phyloP scores from a whole-genome alignment of 2,888 invertebrate genomes.

The Zelleria hepariella region DNA sequence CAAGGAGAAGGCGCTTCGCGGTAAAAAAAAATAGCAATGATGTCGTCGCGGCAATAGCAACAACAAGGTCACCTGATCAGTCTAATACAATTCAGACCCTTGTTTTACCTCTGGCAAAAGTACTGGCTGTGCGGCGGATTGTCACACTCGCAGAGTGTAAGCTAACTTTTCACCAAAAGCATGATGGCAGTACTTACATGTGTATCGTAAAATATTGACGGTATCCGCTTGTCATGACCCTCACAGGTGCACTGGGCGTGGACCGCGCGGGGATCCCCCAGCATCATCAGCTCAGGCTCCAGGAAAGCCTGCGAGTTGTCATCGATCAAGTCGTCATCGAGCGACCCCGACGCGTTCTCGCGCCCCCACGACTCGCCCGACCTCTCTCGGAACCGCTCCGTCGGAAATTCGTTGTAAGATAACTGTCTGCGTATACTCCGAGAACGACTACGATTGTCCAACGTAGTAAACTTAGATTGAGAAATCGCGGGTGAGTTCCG shows the following conservation, averaged over 20 bases:
- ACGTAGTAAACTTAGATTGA: conserved; percentile 57
- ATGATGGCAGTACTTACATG: conserved; percentile 56
- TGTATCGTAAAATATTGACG: conserved; percentile 57
- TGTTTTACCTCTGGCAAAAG: too few relatives aligned
- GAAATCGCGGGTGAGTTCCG: conserved; percentile 44
- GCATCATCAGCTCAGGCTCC: conserved; percentile 48
- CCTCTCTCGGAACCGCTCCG: conserved; percentile 53
- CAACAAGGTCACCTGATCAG: too few relatives aligned
- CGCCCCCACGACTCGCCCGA: conserved; percentile 48
- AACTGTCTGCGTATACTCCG: conserved; percentile 61
- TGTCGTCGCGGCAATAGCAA: too few relatives aligned
- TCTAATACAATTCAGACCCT: too few relatives aligned
- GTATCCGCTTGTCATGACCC: conserved; percentile 41
- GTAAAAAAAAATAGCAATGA: too few relatives aligned
- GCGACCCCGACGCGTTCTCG: conserved; percentile 40
- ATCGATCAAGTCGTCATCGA: conserved; percentile 36
- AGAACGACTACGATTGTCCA: conserved; percentile 62
- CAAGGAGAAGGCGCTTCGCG: too few relatives aligned
- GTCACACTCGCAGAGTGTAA: too few relatives aligned
- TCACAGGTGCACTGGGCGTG: conserved; percentile 57
- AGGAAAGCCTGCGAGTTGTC: conserved; percentile 52
- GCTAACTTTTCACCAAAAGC: too few relatives aligned
- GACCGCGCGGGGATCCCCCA: conserved; percentile 30
- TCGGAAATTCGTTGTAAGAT: conserved; percentile 67
- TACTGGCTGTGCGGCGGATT: too few relatives aligned